A percentile compares a stretch with the other conserved stretches of the same genome.
Conservation (phyloP, 1,140 invertebrate genomes). For the Orchesella cincta region DNA sequence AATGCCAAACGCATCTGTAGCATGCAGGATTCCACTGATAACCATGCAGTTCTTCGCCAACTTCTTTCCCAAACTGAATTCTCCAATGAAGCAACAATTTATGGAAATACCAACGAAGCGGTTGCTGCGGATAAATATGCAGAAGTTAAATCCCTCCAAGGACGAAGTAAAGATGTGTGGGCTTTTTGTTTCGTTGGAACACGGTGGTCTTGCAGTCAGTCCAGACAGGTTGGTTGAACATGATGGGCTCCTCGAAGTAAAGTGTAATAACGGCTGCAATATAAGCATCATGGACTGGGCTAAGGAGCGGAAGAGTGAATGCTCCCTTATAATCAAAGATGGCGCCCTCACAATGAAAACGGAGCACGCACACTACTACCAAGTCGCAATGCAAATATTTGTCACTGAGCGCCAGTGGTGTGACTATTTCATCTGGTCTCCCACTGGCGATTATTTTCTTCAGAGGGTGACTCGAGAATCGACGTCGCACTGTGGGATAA, state of each 20-base stretch:
- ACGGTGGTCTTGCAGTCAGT: constrained; percentile 53
- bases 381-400: constrained; percentile 56
- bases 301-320: background rate
- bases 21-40: constrained; percentile 9
- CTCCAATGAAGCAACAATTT: constrained; percentile 10
- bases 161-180: constrained; percentile 43
- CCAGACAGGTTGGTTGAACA: constrained; percentile 56
- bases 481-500: no score
- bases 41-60: background rate
- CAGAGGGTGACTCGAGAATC: no score
- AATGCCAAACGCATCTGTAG: background rate
- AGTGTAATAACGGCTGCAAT: constrained; percentile 52
- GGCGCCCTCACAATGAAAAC: constrained; percentile 48
- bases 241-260: constrained; percentile 54
- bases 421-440: constrained; percentile 55
- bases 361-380: constrained; percentile 55
- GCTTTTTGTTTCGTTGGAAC: constrained; percentile 54
- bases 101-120: no score
- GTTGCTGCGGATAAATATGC: background rate
- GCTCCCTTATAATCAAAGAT: background rate
- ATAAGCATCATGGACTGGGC: constrained; percentile 42
- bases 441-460: constrained; percentile 42
- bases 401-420: constrained; percentile 53
- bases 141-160: background rate
- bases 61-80: background rate